Evolutionary conservation across 1,140 invertebrate species (phyloP).

Genomic region (Mycetomoellerius zeteki): DNA sequence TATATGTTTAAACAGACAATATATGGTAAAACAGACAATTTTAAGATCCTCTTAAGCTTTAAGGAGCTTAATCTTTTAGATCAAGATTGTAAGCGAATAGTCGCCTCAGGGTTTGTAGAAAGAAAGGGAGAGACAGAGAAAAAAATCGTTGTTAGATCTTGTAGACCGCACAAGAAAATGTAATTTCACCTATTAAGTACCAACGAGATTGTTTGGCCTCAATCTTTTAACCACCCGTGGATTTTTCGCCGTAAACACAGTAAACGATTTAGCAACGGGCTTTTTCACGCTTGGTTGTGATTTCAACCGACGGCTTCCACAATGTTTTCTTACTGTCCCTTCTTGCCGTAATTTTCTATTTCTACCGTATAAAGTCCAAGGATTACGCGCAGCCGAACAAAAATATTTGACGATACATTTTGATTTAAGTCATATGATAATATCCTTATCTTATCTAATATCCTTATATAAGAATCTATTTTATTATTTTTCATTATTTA

Average conservation of each 20-base stretch:
- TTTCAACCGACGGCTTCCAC: conserved; percentile 30
- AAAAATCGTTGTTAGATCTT: conserved; percentile 63
- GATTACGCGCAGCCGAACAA: conserved; percentile 39
- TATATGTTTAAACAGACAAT: too few relatives aligned
- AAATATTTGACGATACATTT: conserved; percentile 51
- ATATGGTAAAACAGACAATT: too few relatives aligned
- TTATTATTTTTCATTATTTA: not conserved
- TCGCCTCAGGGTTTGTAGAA: not conserved
- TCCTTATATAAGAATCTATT: not conserved
- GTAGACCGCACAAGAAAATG: conserved; percentile 67
- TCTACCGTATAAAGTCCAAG: conserved; percentile 38
- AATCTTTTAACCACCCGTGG: conserved; percentile 65
- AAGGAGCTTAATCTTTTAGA: conserved; percentile 54
- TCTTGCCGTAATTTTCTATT: conserved; percentile 54
- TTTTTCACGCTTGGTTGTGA: conserved; percentile 72
- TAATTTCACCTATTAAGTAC: conserved; percentile 73
- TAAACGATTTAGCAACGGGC: conserved; percentile 59
- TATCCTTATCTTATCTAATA: not conserved
- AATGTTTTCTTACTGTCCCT: conserved; percentile 62
- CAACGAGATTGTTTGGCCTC: conserved; percentile 70
- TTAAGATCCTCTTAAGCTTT: conserved; percentile 51
- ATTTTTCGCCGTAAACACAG: conserved; percentile 67
- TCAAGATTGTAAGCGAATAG: conserved; percentile 53
- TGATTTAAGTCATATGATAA: conserved; percentile 23
- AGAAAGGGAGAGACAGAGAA: not conserved